Conservation (phyloP, 2,113 vertebrate genomes). For the Irena cyanogastra region DNA sequence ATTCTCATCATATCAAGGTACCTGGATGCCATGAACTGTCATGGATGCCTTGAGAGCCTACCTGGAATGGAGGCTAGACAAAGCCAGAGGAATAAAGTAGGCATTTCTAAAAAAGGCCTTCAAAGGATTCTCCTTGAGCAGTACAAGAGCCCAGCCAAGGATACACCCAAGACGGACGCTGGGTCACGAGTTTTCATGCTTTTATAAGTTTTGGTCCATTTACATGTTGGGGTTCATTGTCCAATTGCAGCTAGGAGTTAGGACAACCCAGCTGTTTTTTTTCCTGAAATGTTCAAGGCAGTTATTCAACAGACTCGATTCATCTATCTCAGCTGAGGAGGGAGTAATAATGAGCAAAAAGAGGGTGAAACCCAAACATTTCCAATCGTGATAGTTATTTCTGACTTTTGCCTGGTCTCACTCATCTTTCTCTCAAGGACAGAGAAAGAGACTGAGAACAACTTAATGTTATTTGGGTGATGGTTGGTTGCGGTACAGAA, state of each 20-base stretch:
- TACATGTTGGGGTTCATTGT: not conserved
- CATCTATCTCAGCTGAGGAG: not conserved
- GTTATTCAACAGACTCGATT: not conserved
- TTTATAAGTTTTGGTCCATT: not conserved
- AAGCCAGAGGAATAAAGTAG: not conserved
- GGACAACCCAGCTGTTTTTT: not conserved
- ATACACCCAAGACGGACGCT: accelerated
- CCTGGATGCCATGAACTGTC: not conserved
- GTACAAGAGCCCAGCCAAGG: no score
- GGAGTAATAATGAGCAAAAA: not conserved
- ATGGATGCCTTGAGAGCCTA: not conserved
- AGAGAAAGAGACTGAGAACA: not conserved
- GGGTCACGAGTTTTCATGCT: accelerated
- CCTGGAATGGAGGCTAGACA: not conserved
- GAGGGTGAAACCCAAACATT: not conserved
- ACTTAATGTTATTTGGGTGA: not conserved
- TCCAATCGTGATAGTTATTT: not conserved
- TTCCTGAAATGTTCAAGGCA: not conserved
- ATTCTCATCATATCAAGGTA: not conserved
- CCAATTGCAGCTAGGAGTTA: not conserved
- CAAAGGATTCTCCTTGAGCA: not conserved
- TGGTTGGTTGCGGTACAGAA: not conserved
- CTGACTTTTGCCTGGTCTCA: not conserved
- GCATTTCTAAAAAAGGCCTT: not conserved
- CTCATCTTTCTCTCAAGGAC: not conserved